phyloP scores from a whole-genome alignment of 1,140 invertebrate genomes.

The Camponotus vicinus region DNA sequence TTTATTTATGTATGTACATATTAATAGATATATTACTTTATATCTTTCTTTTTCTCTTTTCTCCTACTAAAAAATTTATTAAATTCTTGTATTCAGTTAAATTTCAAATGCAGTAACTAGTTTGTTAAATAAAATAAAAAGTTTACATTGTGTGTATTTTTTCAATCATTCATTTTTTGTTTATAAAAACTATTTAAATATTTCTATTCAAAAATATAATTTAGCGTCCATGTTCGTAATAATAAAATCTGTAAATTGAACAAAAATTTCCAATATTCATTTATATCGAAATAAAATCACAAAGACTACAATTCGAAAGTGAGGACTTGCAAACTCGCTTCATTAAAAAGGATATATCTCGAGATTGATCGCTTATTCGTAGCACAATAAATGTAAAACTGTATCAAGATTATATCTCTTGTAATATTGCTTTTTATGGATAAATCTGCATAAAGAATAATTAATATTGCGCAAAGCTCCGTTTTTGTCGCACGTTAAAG shows the following conservation, averaged over 20 bases:
- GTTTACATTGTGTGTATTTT: not conserved
- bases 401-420: conserved; percentile 10
- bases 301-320: not conserved
- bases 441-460: not conserved
- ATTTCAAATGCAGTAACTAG: not conserved
- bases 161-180: no score
- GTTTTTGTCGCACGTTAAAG: not conserved
- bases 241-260: not conserved
- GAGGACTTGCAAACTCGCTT: not conserved
- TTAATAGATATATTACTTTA: not conserved
- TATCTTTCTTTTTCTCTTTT: not conserved
- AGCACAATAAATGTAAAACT: not conserved
- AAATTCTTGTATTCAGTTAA: not conserved
- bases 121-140: not conserved
- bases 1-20: not conserved
- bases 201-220: not conserved
- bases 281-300: conserved; percentile 22
- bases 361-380: not conserved
- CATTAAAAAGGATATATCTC: not conserved
- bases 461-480: conserved; percentile 15
- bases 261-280: conserved; percentile 26
- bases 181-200: conserved; percentile 1
- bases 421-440: not conserved
- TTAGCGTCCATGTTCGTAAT: not conserved
- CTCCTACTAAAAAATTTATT: not conserved